Evolutionary conservation across 2,797 vertebrate species (phyloP), one percentile per base, ranked within the genome.

Genomic region (Liasis olivaceus): DNA sequence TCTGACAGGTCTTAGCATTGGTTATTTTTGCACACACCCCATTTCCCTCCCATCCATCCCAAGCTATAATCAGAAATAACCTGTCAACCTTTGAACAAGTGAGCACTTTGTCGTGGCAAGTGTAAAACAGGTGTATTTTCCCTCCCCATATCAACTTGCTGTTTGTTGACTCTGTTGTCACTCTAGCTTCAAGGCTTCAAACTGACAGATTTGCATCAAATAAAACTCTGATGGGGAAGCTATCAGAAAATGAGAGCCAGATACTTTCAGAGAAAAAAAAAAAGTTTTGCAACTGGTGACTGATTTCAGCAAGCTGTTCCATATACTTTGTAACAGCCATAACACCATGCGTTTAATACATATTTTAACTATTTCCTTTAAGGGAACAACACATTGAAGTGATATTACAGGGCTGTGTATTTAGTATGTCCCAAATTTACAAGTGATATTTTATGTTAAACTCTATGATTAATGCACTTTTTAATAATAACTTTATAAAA

Each of bases 201-300:
- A 95, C 8, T 89, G 58, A 93, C 2, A n/a, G 87, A 93, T 93
- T 89, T 93, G 88, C 93, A 95, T 92, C 47, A 31, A 81, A 63
- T 26, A 15, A 90, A 7, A 2, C 88, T 95, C 59, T 60, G 77
- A 90, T 59, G 63, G 91, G 89, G 94, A 93, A 3, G 62, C 31
- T 56, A 90, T 88, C 89, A 94, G 69, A 85, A 94, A 59, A 86
- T 56, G 11, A 91, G 90, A 47, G 59, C 15, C 72, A 91, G 89
- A 90, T 0, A 93, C 2, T 81, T 94, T 94, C 77, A 93, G 66
- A 47, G 59, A n/a, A 86, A 85, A 93, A 88, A 54, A 94, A 47
- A 6, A 17, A 15, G 6, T 85, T 87, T 94, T 89, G 90, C 42
- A 93, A 22, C 84, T 93, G 85, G 87, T 93, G 89, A 93, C 26